phyloP scores from a whole-genome alignment of 1,140 invertebrate genomes.

The Brachionus asplanchnoidis region DNA sequence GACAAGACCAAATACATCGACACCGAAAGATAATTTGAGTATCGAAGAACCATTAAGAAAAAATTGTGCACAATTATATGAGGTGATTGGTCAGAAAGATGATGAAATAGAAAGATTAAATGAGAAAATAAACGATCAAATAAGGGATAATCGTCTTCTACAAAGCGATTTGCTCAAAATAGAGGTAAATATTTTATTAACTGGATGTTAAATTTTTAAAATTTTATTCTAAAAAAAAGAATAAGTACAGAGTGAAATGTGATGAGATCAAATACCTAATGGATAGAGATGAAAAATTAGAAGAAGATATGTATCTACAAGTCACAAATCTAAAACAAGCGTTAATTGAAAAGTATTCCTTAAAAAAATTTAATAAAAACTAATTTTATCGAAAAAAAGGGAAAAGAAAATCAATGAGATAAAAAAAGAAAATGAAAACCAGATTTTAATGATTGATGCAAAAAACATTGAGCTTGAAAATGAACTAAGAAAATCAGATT shows the following conservation, averaged over 20 bases:
- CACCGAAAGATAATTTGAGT: background rate
- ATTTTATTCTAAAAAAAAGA: background rate
- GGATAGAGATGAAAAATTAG: background rate
- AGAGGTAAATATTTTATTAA: background rate
- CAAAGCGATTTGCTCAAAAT: background rate
- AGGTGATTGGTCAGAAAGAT: background rate
- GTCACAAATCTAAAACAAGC: background rate
- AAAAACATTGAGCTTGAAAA: background rate
- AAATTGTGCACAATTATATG: background rate
- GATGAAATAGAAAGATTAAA: background rate
- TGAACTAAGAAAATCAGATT: background rate
- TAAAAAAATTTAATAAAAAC: background rate
- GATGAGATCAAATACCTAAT: background rate
- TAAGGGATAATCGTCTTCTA: background rate
- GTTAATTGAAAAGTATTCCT: background rate
- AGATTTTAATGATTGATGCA: background rate
- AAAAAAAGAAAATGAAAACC: background rate
- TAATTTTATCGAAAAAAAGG: background rate
- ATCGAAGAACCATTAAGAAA: background rate
- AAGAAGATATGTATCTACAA: background rate
- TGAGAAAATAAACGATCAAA: background rate
- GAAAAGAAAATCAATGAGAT: background rate
- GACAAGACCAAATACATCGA: background rate
- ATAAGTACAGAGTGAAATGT: background rate
- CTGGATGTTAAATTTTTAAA: background rate